Conservation (phyloP, 2,888 invertebrate genomes). For the Sinelater perroti region DNA sequence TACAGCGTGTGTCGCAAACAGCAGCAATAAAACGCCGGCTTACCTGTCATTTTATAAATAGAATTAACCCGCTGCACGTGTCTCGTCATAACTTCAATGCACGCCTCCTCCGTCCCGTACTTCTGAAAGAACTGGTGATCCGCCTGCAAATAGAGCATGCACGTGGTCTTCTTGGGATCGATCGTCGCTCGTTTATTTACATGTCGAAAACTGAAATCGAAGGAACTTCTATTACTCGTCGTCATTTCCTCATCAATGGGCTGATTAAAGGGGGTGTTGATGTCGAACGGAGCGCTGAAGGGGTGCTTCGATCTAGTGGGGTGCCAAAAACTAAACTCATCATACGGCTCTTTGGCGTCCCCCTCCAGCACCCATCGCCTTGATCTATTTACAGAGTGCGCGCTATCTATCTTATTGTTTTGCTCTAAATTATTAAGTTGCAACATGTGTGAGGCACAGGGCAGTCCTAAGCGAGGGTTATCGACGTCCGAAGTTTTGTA, state of each 20-base stretch:
- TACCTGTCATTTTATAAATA: constrained; percentile 86
- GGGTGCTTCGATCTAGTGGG: constrained; percentile 64
- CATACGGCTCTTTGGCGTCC: constrained; percentile 61
- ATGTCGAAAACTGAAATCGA: constrained; percentile 66
- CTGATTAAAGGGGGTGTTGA: constrained; percentile 53
- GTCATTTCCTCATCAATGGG: constrained; percentile 56
- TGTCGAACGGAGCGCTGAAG: constrained; percentile 57
- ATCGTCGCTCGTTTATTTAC: constrained; percentile 75
- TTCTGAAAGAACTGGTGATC: constrained; percentile 96
- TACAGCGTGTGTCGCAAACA: too few species aligned
- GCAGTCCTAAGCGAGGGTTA: constrained; percentile 57
- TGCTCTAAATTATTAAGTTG: constrained; percentile 54
- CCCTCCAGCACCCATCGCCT: constrained; percentile 78
- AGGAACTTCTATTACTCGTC: constrained; percentile 52
- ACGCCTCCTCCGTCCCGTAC: constrained; percentile 92
- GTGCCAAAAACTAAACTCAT: constrained; percentile 60
- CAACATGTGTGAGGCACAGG: constrained; percentile 56
- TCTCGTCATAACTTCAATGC: constrained; percentile 93
- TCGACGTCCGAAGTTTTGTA: constrained; percentile 83
- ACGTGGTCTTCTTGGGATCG: constrained; percentile 90
- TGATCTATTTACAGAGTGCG: constrained; percentile 50
- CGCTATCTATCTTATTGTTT: constrained; percentile 53
- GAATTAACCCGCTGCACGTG: constrained; percentile 94
- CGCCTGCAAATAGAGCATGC: constrained; percentile 94
- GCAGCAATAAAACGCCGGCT: constrained; percentile 47